phyloP scores from a whole-genome alignment of 1,140 invertebrate genomes.

The Trichoplusia ni region DNA sequence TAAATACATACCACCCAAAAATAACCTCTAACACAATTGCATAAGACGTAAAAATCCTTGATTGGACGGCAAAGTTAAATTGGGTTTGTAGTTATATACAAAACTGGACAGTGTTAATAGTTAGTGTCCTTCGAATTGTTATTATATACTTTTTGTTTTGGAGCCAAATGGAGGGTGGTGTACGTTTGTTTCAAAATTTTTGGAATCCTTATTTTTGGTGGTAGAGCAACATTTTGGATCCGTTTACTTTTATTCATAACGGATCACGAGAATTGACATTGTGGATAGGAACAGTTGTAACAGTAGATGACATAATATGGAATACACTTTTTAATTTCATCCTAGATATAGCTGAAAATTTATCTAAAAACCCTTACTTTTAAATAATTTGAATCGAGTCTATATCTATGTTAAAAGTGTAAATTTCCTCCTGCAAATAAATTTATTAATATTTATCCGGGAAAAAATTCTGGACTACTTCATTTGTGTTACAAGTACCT shows the following conservation, averaged over 20 bases:
- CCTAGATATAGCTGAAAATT: too few species aligned
- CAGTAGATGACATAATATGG: too few species aligned
- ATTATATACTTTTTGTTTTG: slow-evolving; percentile 60
- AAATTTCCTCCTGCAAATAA: too few species aligned
- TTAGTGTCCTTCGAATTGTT: slow-evolving; percentile 59
- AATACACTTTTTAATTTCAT: too few species aligned
- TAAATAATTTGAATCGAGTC: not conserved
- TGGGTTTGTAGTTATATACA: slow-evolving; percentile 47
- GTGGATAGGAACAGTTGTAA: too few species aligned
- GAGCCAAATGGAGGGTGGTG: slow-evolving; percentile 48
- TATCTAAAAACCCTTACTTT: not conserved
- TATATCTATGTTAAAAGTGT: too few species aligned
- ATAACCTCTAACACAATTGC: not conserved
- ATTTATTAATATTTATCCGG: too few species aligned
- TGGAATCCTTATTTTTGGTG: slow-evolving; percentile 4
- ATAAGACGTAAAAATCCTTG: not conserved
- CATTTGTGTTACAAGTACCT: too few species aligned
- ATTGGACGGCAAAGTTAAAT: not conserved
- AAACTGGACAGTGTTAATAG: slow-evolving; percentile 61
- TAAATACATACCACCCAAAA: slow-evolving; percentile 22
- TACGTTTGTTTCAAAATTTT: slow-evolving; percentile 20
- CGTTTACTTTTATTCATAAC: not conserved
- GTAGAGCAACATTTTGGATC: not conserved
- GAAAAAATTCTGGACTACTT: too few species aligned
- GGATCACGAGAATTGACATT: too few species aligned